Percentiles rank a stretch among this genome's conserved stretches.
These are phyloP conservation scores for Bembecia ichneumoniformis DNA, from an alignment of 2,888 invertebrate genomes.

Conservation along the genomic window DNA sequence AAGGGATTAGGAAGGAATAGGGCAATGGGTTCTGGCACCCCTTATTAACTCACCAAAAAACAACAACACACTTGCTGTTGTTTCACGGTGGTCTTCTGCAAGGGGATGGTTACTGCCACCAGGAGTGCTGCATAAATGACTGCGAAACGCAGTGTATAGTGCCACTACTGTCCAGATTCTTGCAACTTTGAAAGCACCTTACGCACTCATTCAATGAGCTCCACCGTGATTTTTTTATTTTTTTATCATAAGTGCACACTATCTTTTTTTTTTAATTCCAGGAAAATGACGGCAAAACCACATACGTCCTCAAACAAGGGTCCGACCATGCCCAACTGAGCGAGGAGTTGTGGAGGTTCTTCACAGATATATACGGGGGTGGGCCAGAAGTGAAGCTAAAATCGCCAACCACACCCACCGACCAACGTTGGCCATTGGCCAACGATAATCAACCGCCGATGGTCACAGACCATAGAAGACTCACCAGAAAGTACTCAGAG, in stretches of 20 bases:
- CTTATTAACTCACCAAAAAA: no score
- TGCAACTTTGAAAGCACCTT: no score
- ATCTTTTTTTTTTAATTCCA: conserved; percentile 20
- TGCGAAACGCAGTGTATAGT: no score
- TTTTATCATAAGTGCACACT: neutral
- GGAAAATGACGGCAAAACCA: conserved; percentile 52
- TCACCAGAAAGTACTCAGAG: conserved; percentile 46
- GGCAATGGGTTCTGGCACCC: no score
- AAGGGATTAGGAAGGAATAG: no score
- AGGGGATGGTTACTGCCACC: no score
- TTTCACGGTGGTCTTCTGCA: no score
- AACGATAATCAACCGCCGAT: conserved; percentile 9
- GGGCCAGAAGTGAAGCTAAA: conserved; percentile 83
- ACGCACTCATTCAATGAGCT: no score
- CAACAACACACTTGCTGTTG: no score
- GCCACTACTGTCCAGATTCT: no score
- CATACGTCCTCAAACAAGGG: conserved; percentile 55
- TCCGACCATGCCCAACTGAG: conserved; percentile 85
- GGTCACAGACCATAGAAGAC: conserved; percentile 13
- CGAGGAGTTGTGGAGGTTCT: conserved; percentile 89
- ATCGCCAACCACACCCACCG: conserved; percentile 20
- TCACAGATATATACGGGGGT: conserved; percentile 88
- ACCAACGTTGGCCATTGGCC: conserved; percentile 4
- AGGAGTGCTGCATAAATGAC: no score
- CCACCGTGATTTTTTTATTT: no score